Evolutionary conservation across 2,888 invertebrate genomes (phyloP).

Genomic region (Heliconius hortense): DNA sequence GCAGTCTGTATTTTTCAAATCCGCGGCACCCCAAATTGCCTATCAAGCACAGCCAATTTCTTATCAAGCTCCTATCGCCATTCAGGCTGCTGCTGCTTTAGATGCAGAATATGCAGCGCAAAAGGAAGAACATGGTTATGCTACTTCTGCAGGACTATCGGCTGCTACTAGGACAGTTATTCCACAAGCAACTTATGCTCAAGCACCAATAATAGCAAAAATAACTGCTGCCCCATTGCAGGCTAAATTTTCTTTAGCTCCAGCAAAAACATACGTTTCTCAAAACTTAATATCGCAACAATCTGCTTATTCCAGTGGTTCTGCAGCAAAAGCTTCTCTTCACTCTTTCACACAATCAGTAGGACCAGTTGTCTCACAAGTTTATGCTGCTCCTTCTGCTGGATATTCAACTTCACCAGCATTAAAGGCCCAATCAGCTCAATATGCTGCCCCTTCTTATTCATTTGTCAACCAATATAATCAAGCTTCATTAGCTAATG

Average conservation of each 20-base stretch:
- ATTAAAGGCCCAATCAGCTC: slow-evolving; percentile 56
- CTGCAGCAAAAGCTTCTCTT: slow-evolving; percentile 71
- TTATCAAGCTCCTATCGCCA: slow-evolving; percentile 54
- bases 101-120: slow-evolving; percentile 50
- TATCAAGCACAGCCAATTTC: slow-evolving; percentile 55
- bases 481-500: slow-evolving; percentile 43
- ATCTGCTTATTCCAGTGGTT: slow-evolving; percentile 56
- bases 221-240: slow-evolving; percentile 74
- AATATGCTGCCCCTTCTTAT: slow-evolving; percentile 37
- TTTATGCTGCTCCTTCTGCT: slow-evolving; percentile 66
- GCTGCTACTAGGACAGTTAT: slow-evolving; percentile 63
- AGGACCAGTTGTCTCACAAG: slow-evolving; percentile 75
- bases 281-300: slow-evolving; percentile 66
- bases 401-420: slow-evolving; percentile 66
- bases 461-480: slow-evolving; percentile 48
- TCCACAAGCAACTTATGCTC: slow-evolving; percentile 72
- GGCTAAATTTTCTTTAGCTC: slow-evolving; percentile 62
- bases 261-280: slow-evolving; percentile 62
- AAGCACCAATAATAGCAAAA: slow-evolving; percentile 79
- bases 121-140: slow-evolving; percentile 79
- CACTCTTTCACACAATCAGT: slow-evolving; percentile 65
- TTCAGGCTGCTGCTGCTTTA: slow-evolving; percentile 56
- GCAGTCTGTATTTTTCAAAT: slow-evolving; percentile 42
- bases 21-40: slow-evolving; percentile 49
- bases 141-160: slow-evolving; percentile 79